Evolutionary conservation across 2,888 invertebrate genomes (phyloP).

Genomic region (Cremastinae sp.): DNA sequence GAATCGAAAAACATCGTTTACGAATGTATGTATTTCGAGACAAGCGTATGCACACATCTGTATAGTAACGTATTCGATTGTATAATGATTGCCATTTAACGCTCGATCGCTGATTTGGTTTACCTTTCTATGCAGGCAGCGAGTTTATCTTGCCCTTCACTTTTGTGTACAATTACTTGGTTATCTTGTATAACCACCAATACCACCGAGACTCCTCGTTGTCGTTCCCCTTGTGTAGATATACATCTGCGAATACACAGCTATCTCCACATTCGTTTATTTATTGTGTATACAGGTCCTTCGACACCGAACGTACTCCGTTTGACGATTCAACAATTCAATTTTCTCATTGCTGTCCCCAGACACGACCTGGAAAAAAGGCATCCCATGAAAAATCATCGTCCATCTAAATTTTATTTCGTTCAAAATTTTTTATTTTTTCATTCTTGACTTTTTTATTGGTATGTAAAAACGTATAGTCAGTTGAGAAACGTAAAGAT

Average conservation of each 20-base stretch:
- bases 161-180: conserved; percentile 63
- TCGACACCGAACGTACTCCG: conserved; percentile 8
- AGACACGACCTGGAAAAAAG: too few species aligned
- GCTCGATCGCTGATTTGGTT: conserved; percentile 69
- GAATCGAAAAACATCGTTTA: conserved; percentile 27
- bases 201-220: conserved; percentile 37
- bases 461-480: too few species aligned
- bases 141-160: conserved; percentile 70
- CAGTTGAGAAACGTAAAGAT: too few species aligned
- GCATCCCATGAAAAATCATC: too few species aligned
- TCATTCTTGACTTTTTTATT: too few species aligned
- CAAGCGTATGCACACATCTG: conserved; percentile 10
- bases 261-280: background rate
- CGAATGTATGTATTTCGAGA: background rate
- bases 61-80: conserved; percentile 63
- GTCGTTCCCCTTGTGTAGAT: conserved; percentile 47
- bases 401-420: too few species aligned
- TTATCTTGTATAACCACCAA: conserved; percentile 41
- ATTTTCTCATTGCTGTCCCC: background rate
- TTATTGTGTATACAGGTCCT: conserved; percentile 5
- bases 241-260: conserved; percentile 30
- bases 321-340: background rate
- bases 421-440: too few species aligned
- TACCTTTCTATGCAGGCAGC: conserved; percentile 70
- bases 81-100: conserved; percentile 72